A percentile compares a stretch with the other conserved stretches of the same genome.
These are phyloP conservation scores for Champsocephalus esox DNA, from an alignment of 2,797 vertebrate species.

Conservation along the genomic window DNA sequence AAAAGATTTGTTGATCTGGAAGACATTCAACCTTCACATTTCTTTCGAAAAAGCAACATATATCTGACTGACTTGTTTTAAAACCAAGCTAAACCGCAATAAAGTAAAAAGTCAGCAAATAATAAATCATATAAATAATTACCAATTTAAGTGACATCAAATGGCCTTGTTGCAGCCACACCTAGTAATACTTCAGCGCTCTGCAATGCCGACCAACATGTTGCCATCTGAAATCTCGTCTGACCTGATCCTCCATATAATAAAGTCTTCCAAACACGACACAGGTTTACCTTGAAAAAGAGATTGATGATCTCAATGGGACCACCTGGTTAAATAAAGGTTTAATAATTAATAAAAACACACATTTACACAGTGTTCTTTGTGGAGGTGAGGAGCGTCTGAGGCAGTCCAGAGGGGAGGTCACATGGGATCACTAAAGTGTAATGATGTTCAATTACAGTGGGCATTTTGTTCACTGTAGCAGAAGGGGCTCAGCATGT, in stretches of 20 bases:
- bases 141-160: neutral
- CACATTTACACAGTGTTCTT: neutral
- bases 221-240: slow-evolving; percentile 7
- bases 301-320: no score
- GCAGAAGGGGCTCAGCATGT: neutral
- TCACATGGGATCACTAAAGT: neutral
- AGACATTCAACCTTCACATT: neutral
- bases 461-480: neutral
- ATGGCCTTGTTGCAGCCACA: neutral
- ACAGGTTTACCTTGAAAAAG: no score
- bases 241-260: slow-evolving; percentile 4
- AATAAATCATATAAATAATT: neutral
- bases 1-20: neutral
- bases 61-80: neutral
- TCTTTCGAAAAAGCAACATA: neutral
- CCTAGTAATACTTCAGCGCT: neutral
- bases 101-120: neutral
- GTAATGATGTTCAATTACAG: neutral
- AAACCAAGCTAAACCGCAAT: neutral
- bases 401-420: neutral
- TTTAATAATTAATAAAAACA: neutral
- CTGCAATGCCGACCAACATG: neutral
- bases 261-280: neutral
- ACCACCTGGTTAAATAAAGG: no score
- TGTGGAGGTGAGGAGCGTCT: neutral